A percentile compares a stretch with the other conserved stretches of the same genome.
Conservation (phyloP, 1,140 invertebrate genomes). For the Dendroctonus ponderosae region DNA sequence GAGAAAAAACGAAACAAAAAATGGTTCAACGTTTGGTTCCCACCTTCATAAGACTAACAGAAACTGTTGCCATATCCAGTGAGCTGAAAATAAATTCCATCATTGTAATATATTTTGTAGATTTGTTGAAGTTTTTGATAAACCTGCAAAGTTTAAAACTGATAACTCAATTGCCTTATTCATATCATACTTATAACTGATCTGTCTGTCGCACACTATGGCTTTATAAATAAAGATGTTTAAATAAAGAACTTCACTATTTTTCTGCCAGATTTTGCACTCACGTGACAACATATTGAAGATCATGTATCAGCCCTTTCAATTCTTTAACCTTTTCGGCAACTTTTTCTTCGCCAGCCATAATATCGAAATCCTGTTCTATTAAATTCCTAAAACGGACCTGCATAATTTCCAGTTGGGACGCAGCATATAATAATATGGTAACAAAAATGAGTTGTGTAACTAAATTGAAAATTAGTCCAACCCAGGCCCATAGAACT, state of each 20-base stretch:
- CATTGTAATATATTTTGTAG: constrained; percentile 10
- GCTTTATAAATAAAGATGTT: too few species aligned
- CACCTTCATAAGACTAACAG: constrained; percentile 4
- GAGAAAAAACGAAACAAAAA: too few species aligned
- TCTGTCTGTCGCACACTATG: too few species aligned
- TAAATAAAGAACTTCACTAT: too few species aligned
- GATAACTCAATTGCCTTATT: background rate
- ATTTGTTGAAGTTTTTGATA: constrained; percentile 6
- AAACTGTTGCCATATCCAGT: constrained; percentile 5
- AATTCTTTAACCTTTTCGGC: background rate
- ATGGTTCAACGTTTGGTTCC: too few species aligned
- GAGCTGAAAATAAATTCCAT: constrained; percentile 21
- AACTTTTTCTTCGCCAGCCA: background rate
- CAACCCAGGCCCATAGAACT: constrained; percentile 1
- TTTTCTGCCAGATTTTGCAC: background rate
- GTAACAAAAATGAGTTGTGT: background rate
- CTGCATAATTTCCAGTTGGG: constrained; percentile 9
- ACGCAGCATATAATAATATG: constrained; percentile 1
- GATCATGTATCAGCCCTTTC: background rate
- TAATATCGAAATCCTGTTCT: background rate
- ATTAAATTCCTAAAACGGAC: background rate
- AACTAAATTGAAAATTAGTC: background rate
- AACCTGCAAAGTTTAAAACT: constrained; percentile 11
- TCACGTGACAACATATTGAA: constrained; percentile 5
- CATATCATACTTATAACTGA: background rate